These are phyloP conservation scores for Chrysolina oricalcia DNA, from an alignment of 2,888 invertebrate genomes.

Conservation along the genomic window DNA sequence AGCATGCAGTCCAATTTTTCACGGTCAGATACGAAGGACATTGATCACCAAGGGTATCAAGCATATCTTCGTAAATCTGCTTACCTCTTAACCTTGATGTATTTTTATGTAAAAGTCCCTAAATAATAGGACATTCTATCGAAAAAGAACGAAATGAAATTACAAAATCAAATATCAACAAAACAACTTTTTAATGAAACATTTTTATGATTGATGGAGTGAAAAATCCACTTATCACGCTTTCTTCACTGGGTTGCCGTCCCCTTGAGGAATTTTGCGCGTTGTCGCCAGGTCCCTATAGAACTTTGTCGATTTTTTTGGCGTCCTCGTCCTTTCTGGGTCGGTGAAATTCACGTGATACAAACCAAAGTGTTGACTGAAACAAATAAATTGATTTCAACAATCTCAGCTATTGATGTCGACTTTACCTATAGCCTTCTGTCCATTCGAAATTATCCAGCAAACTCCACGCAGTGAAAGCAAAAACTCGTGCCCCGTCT, in stretches of 20 bases:
- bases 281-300: slow-evolving; percentile 74
- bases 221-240: too few species aligned
- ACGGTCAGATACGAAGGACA: too few species aligned
- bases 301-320: slow-evolving; percentile 77
- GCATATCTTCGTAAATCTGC: too few species aligned
- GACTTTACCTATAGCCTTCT: slow-evolving; percentile 56
- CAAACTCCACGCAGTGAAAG: slow-evolving; percentile 65
- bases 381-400: background rate
- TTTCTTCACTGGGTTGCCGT: background rate
- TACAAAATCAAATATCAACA: too few species aligned
- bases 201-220: too few species aligned
- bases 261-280: background rate
- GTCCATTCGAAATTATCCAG: slow-evolving; percentile 72
- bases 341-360: slow-evolving; percentile 79
- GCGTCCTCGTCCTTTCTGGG: slow-evolving; percentile 75
- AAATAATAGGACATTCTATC: too few species aligned
- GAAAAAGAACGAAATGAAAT: too few species aligned
- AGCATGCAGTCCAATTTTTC: too few species aligned
- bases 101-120: too few species aligned
- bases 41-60: too few species aligned
- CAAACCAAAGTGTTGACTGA: slow-evolving; percentile 74
- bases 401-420: background rate
- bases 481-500: slow-evolving; percentile 68
- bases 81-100: too few species aligned
- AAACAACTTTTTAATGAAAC: too few species aligned